Conservation (phyloP, 2,797 vertebrate species). For the Hoplostethus atlanticus region DNA sequence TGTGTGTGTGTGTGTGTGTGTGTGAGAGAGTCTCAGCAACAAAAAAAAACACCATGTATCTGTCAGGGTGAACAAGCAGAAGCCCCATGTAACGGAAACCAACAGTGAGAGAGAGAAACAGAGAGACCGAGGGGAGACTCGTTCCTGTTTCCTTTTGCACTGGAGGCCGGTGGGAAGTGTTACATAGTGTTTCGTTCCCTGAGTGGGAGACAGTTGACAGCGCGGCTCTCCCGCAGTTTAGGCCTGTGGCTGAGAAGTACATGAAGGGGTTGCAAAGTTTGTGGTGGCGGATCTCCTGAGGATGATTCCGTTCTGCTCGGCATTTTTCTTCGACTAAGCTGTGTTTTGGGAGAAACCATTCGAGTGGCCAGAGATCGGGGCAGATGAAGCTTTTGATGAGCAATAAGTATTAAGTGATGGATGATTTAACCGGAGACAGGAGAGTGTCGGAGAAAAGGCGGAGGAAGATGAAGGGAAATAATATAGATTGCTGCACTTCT, state of each 20-base stretch:
- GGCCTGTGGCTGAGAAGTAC: conserved; percentile 30
- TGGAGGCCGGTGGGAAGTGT: conserved; percentile 42
- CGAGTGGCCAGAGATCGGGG: conserved; percentile 35
- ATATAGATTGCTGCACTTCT: conserved; percentile 12
- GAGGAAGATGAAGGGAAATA: conserved; percentile 25
- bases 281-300: conserved; percentile 35
- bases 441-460: not conserved
- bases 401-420: conserved; percentile 43
- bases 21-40: conserved; percentile 15
- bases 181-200: conserved; percentile 32
- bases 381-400: conserved; percentile 37
- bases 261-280: conserved; percentile 1
- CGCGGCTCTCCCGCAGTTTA: conserved; percentile 31
- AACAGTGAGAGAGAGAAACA: conserved; percentile 24
- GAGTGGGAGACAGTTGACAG: conserved; percentile 34
- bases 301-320: not conserved
- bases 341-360: conserved; percentile 25
- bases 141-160: conserved; percentile 32
- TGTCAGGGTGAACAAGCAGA: conserved; percentile 55
- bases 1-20: not conserved
- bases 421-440: conserved; percentile 25
- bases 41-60: conserved; percentile 29
- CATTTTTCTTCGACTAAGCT: not conserved
- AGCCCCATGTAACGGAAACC: conserved; percentile 51
- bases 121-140: conserved; percentile 23